Evolutionary conservation across 2,888 invertebrate genomes (phyloP), one percentile per base, ranked within the genome.

Genomic region (Osmoderma eremita): DNA sequence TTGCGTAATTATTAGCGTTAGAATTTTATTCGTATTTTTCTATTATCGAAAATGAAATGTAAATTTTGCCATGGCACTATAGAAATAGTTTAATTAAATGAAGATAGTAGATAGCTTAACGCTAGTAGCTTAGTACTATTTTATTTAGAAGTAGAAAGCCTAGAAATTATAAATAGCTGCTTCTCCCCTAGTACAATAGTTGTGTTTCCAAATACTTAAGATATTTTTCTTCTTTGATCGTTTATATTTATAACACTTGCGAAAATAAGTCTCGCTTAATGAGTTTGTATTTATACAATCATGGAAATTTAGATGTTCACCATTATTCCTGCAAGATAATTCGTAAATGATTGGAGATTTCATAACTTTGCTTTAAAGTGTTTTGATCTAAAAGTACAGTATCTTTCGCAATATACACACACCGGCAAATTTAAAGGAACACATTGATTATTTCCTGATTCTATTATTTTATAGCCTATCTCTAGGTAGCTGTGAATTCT

Each of bases 221-320:
- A 53, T 53, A 38, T 38, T 36, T 38, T 10, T 36, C 53, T 53
- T 53, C 53, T 53, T 53, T 53, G 53, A 53, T 53, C 53, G 53
- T 53, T 53, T 18, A 38, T 12, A 53, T 53, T 36, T 38, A 5
- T 30, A 18, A 18, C 53, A 18, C 4, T 38, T 53, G 38, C 17
- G 18, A n/a, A 38, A 53, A 38, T 24, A 50, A 30, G 30, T 30
- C 30, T 30, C 30, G 53, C 24, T 51, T 30, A 18, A 53, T 38
- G n/a, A 15, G 36, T 53, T 10, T 18, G 36, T 53, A 53, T 53
- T 38, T 53, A 53, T 53, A 30, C 30, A 53, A 53, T 53, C 24
- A 38, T 18, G 15, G 38, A 39, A 53, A 30, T 39, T 53, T 53
- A 39, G 18, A 53, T 18, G 53, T 53, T 53, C 18, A 53, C 18